Percentiles rank a stretch among this genome's conserved stretches.
These are phyloP conservation scores for Agrochola lychnidis DNA, from an alignment of 2,888 invertebrate species.

Conservation along the genomic window DNA sequence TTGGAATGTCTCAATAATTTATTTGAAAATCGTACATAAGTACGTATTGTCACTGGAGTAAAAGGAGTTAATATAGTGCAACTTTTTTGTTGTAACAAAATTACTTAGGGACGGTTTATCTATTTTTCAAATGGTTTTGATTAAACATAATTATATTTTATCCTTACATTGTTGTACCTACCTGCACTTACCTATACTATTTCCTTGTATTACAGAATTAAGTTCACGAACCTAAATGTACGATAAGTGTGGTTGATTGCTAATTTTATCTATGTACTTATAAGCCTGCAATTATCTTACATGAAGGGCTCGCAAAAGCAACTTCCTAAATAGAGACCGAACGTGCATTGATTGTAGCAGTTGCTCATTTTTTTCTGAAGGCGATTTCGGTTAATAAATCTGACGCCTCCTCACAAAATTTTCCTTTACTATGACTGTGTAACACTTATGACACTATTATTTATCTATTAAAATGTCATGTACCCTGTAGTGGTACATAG, in stretches of 20 bases:
- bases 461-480: not conserved
- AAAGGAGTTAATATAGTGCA: not conserved
- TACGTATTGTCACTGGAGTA: not conserved
- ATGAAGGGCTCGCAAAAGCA: not conserved
- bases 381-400: not conserved
- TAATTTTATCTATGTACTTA: not conserved
- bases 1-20: conserved; percentile 19
- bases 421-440: not conserved
- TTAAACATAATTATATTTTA: not conserved
- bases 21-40: conserved; percentile 3
- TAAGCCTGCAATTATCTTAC: not conserved
- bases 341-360: not conserved
- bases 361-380: not conserved
- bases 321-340: not conserved
- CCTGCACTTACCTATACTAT: not conserved
- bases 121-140: not conserved
- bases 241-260: not conserved
- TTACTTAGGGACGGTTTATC: not conserved
- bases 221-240: not conserved
- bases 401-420: not conserved
- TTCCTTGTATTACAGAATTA: not conserved
- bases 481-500: not conserved
- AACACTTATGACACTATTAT: not conserved
- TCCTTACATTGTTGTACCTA: conserved; percentile 5
- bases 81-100: not conserved